phyloP scores from a whole-genome alignment of 2,113 vertebrate genomes.

The Megaceryle torquata region DNA sequence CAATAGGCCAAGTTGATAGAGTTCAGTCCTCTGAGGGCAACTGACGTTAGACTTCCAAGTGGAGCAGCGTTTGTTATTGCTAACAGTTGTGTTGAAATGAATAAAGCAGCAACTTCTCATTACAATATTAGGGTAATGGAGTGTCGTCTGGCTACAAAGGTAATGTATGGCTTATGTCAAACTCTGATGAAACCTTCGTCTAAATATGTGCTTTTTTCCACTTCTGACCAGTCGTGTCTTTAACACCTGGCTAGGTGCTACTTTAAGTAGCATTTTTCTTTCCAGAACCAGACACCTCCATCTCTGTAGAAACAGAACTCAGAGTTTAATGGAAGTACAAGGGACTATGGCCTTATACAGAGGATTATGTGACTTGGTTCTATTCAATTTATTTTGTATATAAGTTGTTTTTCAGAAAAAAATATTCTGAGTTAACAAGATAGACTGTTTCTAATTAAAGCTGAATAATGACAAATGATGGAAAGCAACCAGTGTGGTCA shows the following conservation, averaged over 20 bases:
- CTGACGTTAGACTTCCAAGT: slow-evolving; percentile 88
- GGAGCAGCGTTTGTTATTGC: slow-evolving; percentile 94
- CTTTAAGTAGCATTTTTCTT: slow-evolving; percentile 49
- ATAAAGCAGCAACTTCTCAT: slow-evolving; percentile 95
- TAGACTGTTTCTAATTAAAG: slow-evolving; percentile 52
- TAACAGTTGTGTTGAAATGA: slow-evolving; percentile 95
- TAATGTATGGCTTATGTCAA: slow-evolving; percentile 72
- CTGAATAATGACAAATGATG: slow-evolving; percentile 38
- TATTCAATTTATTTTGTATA: neutral
- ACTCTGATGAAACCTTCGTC: slow-evolving; percentile 51
- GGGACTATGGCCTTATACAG: slow-evolving; percentile 9
- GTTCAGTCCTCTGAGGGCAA: slow-evolving; percentile 90
- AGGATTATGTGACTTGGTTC: neutral
- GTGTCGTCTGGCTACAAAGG: slow-evolving; percentile 93
- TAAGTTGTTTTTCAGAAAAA: slow-evolving; percentile 13
- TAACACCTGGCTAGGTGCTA: slow-evolving; percentile 64
- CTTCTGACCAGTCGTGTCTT: slow-evolving; percentile 2
- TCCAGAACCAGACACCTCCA: slow-evolving; percentile 6
- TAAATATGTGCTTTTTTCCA: slow-evolving; percentile 31
- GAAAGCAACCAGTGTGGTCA: slow-evolving; percentile 27
- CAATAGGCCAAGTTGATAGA: slow-evolving; percentile 95
- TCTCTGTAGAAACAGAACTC: neutral
- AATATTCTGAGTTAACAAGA: neutral
- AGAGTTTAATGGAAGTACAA: neutral
- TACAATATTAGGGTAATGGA: slow-evolving; percentile 95